A percentile compares a stretch with the other conserved stretches of the same genome.
Conservation (phyloP, 2,113 vertebrate genomes). For the Carassius auratus region DNA sequence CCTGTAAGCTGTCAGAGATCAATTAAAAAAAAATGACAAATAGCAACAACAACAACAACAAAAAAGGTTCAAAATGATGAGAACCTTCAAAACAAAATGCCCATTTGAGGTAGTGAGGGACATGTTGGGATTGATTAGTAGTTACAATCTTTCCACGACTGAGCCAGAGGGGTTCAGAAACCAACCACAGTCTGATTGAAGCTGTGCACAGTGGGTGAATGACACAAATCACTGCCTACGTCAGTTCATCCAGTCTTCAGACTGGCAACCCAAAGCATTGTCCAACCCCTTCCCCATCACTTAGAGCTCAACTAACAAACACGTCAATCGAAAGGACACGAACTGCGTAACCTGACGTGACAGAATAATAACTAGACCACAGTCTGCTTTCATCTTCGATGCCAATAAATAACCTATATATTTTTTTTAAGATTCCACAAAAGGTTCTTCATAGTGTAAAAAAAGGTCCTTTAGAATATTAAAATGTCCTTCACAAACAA, state of each 20-base stretch:
- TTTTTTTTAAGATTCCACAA: no score
- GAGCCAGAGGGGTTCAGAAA: not conserved
- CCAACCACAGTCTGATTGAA: not conserved
- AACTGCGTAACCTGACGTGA: conserved; percentile 15
- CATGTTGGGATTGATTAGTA: conserved; percentile 15
- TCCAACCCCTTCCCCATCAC: conserved; percentile 21
- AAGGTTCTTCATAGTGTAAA: no score
- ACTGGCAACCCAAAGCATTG: not conserved
- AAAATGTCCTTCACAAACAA: no score
- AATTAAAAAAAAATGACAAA: not conserved
- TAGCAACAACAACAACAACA: no score
- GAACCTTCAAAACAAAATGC: not conserved
- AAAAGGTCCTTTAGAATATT: no score
- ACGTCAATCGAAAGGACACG: conserved; percentile 5
- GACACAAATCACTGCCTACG: conserved; percentile 29
- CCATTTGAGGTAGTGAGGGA: not conserved
- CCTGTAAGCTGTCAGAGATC: not conserved
- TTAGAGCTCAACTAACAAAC: not conserved
- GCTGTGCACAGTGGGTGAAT: conserved; percentile 2
- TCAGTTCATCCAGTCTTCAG: conserved; percentile 21
- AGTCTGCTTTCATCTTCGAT: conserved; percentile 17
- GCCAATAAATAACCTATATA: not conserved
- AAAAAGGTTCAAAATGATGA: not conserved
- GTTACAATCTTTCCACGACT: not conserved
- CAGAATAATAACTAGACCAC: conserved; percentile 26